Conservation (phyloP, 2,113 vertebrate species). For the Thalassarche chlororhynchos region DNA sequence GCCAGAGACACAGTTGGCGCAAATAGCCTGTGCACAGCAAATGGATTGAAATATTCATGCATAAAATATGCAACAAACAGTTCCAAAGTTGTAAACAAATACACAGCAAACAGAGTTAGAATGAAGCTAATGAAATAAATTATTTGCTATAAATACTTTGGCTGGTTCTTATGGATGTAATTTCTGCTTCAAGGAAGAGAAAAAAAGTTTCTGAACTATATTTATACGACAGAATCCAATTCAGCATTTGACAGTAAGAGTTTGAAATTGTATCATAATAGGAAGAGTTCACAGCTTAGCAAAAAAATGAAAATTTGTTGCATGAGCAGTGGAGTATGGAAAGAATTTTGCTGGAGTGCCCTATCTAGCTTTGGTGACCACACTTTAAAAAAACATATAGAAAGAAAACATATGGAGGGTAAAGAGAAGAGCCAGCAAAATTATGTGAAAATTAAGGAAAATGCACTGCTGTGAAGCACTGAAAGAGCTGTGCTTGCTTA, state of each 20-base stretch:
- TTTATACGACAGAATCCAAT: not conserved
- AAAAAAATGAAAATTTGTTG: not conserved
- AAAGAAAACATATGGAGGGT: not conserved
- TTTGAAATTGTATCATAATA: not conserved
- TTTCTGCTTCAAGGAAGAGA: not conserved
- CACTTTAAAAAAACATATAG: not conserved
- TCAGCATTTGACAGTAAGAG: not conserved
- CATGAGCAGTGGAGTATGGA: not conserved
- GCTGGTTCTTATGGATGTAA: not conserved
- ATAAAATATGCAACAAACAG: not conserved
- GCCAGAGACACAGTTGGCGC: not conserved
- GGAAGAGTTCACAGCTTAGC: not conserved
- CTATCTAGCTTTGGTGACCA: not conserved
- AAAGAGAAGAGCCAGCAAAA: not conserved
- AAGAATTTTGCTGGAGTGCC: not conserved
- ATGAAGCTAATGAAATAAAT: not conserved
- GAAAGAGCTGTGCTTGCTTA: not conserved
- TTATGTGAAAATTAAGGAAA: not conserved
- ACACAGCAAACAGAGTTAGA: not conserved
- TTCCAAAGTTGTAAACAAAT: not conserved
- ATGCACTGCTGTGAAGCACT: not conserved
- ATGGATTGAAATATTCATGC: not conserved
- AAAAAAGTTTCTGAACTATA: not conserved
- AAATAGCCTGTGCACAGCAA: not conserved
- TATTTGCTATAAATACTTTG: constrained; percentile 14